Percentiles rank a stretch among this genome's conserved stretches.
These are phyloP conservation scores for Vanessa atalanta DNA, from an alignment of 1,140 invertebrate genomes.

Conservation along the genomic window DNA sequence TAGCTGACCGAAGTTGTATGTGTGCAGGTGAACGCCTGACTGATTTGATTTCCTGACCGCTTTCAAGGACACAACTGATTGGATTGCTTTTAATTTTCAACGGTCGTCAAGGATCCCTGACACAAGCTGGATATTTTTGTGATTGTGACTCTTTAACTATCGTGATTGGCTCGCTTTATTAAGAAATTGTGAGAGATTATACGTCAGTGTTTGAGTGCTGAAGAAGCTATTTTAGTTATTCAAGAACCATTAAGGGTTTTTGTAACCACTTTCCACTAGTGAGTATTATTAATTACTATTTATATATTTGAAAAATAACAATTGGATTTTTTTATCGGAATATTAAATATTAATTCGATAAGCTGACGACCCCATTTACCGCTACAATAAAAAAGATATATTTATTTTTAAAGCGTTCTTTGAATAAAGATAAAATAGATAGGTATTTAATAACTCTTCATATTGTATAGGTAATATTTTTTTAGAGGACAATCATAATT, in stretches of 20 bases:
- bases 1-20: conserved; percentile 61
- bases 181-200: conserved; percentile 30
- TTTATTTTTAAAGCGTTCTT: too few species aligned
- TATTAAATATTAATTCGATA: too few species aligned
- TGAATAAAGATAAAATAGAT: too few species aligned
- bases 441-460: too few species aligned
- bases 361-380: too few species aligned
- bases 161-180: conserved; percentile 21
- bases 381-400: too few species aligned
- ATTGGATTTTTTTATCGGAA: not conserved
- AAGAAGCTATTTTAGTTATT: conserved; percentile 33
- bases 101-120: conserved; percentile 50
- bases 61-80: conserved; percentile 54
- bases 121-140: conserved; percentile 60
- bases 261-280: conserved; percentile 28
- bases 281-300: conserved; percentile 17
- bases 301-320: not conserved
- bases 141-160: conserved; percentile 55
- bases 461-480: too few species aligned
- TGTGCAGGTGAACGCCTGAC: conserved; percentile 62
- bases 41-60: conserved; percentile 57
- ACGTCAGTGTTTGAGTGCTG: conserved; percentile 37
- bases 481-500: too few species aligned
- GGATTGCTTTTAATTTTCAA: conserved; percentile 55
- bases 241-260: conserved; percentile 19